Base-by-base conservation (phyloP, 2,888 invertebrate species). In the Beris morrisii region DNA sequence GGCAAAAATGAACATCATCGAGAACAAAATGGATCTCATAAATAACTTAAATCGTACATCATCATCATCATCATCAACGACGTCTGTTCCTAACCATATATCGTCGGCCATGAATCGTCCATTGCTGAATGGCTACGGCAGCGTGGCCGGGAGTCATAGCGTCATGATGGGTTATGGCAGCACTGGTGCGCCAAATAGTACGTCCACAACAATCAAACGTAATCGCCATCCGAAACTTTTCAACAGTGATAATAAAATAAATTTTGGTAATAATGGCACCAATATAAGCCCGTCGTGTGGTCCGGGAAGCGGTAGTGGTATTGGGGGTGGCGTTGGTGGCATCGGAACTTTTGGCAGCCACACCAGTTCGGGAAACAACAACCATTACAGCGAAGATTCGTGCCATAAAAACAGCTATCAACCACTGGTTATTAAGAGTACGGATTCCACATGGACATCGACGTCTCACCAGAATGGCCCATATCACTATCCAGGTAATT, bases 231-330 rank as follows among this genome's bases (percentile, higher is more conserved):
- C 78, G 32, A 80, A 80, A 73, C 73, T 78, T 65, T 79, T 76
- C 74, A 80, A 78, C 73, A 79, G 81, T 73, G 81, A 80, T 71
- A 80, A 79, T 69, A 79, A 80, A 66, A 80, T 80, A 38, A 76
- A 75, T 69, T 74, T 75, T 67, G 73, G 73, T 58, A 72, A 72
- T 64, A 74, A 73, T 71, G 52, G 57, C 70, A 67, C 58, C 53
- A 65, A 43, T 50, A 58, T 50, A 56, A 65, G 55, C 48, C 56
- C 45, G 9, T 43, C 50, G 30, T 22, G 22, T 22, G 50, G 45
- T 57, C 53, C 43, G 13, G 63, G 53, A 5, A 13, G 11, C 4
- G 12, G 28, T 5, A 43, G 28, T 15, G 43, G 22, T 15, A n/a
- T 4, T 1, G 54, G 54, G 9, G 48, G 13, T 28, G 46, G 59